These are phyloP conservation scores for Aurelia coerulea DNA, from an alignment of 30 jellyfish, hydroid and myxozoan genomes.

Conservation along the genomic window DNA sequence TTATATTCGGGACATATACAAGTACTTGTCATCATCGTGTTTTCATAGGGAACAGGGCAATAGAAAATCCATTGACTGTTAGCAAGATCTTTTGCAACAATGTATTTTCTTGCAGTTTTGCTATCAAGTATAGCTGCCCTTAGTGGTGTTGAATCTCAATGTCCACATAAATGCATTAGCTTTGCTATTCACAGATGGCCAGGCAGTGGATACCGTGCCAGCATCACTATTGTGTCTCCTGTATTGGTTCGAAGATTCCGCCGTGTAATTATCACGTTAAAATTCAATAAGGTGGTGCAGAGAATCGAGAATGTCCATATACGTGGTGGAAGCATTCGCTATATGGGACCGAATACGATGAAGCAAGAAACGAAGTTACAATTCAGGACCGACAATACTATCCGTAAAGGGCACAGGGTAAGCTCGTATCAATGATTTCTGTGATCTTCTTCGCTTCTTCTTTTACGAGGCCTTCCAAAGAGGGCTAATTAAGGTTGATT, in stretches of 20 bases:
- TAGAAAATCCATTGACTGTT: too few species aligned
- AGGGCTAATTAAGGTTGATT: too few species aligned
- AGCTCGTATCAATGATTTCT: not conserved
- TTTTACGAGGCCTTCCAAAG: too few species aligned
- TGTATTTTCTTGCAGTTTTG: too few species aligned
- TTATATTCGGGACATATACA: too few species aligned
- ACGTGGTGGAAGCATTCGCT: slow-evolving; percentile 19
- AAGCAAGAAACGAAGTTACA: not conserved
- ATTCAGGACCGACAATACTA: slow-evolving; percentile 20
- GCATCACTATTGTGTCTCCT: slow-evolving; percentile 14
- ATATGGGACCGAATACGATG: not conserved
- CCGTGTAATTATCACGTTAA: not conserved
- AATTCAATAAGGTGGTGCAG: not conserved
- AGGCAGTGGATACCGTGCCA: slow-evolving; percentile 36
- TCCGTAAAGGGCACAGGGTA: slow-evolving; percentile 17
- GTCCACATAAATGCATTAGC: slow-evolving; percentile 15
- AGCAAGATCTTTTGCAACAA: too few species aligned
- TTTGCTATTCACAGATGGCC: slow-evolving; percentile 14
- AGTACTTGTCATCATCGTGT: too few species aligned
- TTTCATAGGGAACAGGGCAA: too few species aligned
- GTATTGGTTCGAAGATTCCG: not conserved
- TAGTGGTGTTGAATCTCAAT: not conserved
- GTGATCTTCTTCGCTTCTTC: too few species aligned
- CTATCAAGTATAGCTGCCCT: too few species aligned
- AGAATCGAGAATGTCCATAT: slow-evolving; percentile 22